Base-by-base conservation (phyloP, 2,113 vertebrate genomes). In the Otis tarda region DNA sequence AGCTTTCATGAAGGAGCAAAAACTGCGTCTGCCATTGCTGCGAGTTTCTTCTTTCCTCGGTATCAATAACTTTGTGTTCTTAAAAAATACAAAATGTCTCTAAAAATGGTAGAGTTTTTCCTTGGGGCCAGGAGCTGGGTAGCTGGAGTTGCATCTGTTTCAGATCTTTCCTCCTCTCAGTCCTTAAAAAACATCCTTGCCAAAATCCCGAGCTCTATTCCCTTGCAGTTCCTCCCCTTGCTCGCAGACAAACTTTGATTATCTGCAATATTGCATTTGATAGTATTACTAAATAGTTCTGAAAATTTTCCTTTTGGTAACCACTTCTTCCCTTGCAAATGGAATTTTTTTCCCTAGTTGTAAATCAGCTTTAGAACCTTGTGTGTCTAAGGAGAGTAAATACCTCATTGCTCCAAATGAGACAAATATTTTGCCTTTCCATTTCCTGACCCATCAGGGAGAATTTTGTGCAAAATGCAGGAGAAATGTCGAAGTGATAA, bases 341-440 rank as follows among this genome's bases (percentile, higher is more conserved):
- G 35, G 60, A 83, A 10, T 80, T 69, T 77, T 94, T 94, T 77
- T n/a, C 33, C 27, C 22, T 76, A 49, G 28, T 12, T 89, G 74
- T 85, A 96, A 96, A 93, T 96, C 87, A 95, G 45, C 75, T 95
- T 96, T 90, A 91, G 76, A 95, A 60, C 61, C n/a, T 73, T 67
- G 65, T 74, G n/a, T 64, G 30, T 70, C 80, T 93, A 61, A 65
- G 75, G 93, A 89, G 63, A 93, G 41, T 89, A 96, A 97, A 94
- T 79, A 95, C 22, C 30, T 50, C 8, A 45, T 20, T 68, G 84
- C 55, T 96, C 53, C 64, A 92, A 95, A 94, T 25, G 64, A 71
- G 76, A 95, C 59, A 82, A 76, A 28, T 31, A 70, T 73, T 97
- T 84, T 96, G 47, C 68, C 71, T 82, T 97, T 64, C 77, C 43